Evolutionary conservation across 2,113 vertebrate species (phyloP), one percentile per base, ranked within the genome.

Genomic region (Stictonetta naevosa): DNA sequence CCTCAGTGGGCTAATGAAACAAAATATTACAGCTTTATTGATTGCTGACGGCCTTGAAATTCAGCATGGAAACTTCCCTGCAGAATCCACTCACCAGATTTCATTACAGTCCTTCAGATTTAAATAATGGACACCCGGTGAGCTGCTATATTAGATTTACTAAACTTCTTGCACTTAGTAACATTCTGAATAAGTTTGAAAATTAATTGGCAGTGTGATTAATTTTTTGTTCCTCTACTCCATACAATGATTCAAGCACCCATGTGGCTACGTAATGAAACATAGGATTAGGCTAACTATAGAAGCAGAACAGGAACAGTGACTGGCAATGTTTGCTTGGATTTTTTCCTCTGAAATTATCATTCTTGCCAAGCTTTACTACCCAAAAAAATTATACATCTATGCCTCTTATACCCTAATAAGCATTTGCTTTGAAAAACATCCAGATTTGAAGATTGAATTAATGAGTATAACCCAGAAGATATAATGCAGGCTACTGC

Each of bases 131-230:
- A 56, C 23, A 69, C 75, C 80, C 28, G 40, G 58, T 72, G 82
- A 95, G 85, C 59, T 50, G 52, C 64, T 88, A 5, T 56, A 75
- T 91, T 83, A 31, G 68, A 71, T 91, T 90, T 59, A 72, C 46
- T 60, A 67, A 92, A 74, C 85, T 81, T 79, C 64, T 59, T 56
- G 40, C 50, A 73, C 55, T 69, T 71, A 63, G 59, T 42, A 82
- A 75, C 36, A 26, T 88, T 91, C 72, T 75, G 87, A 92, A 3
- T 56, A 73, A 77, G 72, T 59, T 95, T 58, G 83, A 71, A 86
- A 95, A 93, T 91, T 80, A 95, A 92, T 91, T 73, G 46, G 71
- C 59, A 79, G 26, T 1, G 20, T 84, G 86, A 91, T 91, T 89
- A 60, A 86, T 81, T 79, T 46, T 31, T 90, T 74, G 4, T 29